A percentile compares a stretch with the other conserved stretches of the same genome.
Conservation (phyloP, 2,888 invertebrate species). For the Glaucopsyche alexis region DNA sequence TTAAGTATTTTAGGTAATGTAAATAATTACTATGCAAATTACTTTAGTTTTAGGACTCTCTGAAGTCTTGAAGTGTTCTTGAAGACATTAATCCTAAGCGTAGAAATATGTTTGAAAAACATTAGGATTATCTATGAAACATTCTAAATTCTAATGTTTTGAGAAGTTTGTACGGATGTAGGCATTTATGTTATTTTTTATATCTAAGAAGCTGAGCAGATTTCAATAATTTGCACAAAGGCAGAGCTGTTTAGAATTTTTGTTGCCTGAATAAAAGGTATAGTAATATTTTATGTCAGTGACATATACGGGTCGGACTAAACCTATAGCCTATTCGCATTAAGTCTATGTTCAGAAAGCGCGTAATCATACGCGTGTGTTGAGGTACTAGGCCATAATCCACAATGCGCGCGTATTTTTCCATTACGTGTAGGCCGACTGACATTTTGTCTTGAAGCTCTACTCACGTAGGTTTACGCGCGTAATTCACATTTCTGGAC, state of each 20-base stretch:
- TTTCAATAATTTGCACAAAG: background rate
- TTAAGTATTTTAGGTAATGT: constrained; percentile 22
- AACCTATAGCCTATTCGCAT: no score
- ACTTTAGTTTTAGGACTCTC: constrained; percentile 10
- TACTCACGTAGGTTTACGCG: no score
- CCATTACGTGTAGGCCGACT: no score
- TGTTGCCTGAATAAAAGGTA: background rate
- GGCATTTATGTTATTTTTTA: background rate
- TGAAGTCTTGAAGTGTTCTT: background rate
- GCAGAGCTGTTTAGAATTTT: constrained; percentile 1
- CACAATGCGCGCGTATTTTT: no score
- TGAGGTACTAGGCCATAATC: no score
- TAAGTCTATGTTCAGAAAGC: no score
- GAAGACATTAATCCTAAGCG: background rate
- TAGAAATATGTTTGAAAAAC: background rate
- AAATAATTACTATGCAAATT: constrained; percentile 21
- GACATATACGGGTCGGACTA: background rate
- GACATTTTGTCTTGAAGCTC: no score
- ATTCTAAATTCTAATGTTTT: no score
- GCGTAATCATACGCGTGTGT: no score
- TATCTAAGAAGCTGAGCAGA: background rate
- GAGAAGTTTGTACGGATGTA: no score
- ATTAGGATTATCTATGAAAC: background rate
- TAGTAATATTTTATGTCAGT: background rate
- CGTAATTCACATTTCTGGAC: no score